These are phyloP conservation scores for Saccostrea echinata DNA, from an alignment of 1,140 invertebrate genomes.

Conservation along the genomic window DNA sequence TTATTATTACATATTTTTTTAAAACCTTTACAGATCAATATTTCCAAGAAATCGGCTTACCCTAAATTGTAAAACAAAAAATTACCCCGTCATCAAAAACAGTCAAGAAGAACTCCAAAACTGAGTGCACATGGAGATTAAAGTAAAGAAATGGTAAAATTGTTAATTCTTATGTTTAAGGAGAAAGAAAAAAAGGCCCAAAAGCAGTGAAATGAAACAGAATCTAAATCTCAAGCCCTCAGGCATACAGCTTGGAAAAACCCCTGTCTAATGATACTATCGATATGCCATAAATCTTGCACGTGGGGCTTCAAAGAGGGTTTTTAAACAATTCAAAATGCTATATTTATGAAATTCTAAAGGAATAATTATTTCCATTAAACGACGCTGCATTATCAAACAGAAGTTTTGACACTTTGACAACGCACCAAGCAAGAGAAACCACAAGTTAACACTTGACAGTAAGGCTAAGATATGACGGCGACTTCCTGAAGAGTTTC, in stretches of 20 bases:
- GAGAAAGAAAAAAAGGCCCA: background rate
- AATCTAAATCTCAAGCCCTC: background rate
- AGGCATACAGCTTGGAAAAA: conserved; percentile 5
- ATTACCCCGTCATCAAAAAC: too few species aligned
- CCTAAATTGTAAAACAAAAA: too few species aligned
- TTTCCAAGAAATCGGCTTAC: too few species aligned
- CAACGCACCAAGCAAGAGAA: background rate
- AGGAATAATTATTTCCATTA: background rate
- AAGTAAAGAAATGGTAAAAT: background rate
- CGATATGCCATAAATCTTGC: conserved; percentile 17
- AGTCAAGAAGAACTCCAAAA: too few species aligned
- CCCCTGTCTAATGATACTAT: background rate
- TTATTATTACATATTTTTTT: too few species aligned
- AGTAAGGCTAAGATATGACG: too few species aligned
- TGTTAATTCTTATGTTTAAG: conserved; percentile 8
- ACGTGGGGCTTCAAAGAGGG: background rate
- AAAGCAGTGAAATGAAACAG: conserved; percentile 18
- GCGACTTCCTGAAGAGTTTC: too few species aligned
- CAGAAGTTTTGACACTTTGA: too few species aligned
- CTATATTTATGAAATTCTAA: background rate
- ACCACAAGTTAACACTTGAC: background rate
- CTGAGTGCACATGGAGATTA: too few species aligned
- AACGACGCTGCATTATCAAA: background rate
- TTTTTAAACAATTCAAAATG: background rate
- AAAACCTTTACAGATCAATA: too few species aligned